phyloP scores from a whole-genome alignment of 1,140 invertebrate species.

The Ruditapes philippinarum region DNA sequence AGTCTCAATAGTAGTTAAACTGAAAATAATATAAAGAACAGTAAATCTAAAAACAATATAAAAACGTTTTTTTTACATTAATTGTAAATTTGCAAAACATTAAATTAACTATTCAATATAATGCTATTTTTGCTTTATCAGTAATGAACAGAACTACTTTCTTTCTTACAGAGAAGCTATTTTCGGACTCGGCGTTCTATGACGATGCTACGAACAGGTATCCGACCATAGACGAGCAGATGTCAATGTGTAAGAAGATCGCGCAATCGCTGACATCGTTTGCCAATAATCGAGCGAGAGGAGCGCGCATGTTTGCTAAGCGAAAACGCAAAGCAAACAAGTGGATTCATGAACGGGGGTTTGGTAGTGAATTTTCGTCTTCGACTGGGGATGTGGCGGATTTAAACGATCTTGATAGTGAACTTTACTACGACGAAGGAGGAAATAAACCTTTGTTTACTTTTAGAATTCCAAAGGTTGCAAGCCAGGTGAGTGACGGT shows the following conservation, averaged over 20 bases:
- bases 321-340: conserved; percentile 96
- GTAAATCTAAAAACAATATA: no score
- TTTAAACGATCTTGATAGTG: conserved; percentile 77
- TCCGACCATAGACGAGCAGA: conserved; percentile 98
- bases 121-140: no score
- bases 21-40: no score
- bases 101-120: no score
- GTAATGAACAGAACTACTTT: no score
- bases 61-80: no score
- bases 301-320: conserved; percentile 98
- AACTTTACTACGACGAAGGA: conserved; percentile 72
- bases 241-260: conserved; percentile 95
- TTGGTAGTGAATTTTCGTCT: conserved; percentile 67
- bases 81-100: no score
- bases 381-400: conserved; percentile 65
- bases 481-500: conserved; percentile 67
- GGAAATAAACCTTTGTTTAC: conserved; percentile 75
- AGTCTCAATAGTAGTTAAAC: no score
- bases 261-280: conserved; percentile 96
- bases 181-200: conserved; percentile 97
- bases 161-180: conserved; percentile 93
- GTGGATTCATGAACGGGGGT: conserved; percentile 96
- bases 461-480: conserved; percentile 78
- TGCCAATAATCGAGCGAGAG: conserved; percentile 96
- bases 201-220: conserved; percentile 91